Evolutionary conservation across 2,888 invertebrate species (phyloP), one percentile per base, ranked within the genome.

Genomic region (Theristus sp.): DNA sequence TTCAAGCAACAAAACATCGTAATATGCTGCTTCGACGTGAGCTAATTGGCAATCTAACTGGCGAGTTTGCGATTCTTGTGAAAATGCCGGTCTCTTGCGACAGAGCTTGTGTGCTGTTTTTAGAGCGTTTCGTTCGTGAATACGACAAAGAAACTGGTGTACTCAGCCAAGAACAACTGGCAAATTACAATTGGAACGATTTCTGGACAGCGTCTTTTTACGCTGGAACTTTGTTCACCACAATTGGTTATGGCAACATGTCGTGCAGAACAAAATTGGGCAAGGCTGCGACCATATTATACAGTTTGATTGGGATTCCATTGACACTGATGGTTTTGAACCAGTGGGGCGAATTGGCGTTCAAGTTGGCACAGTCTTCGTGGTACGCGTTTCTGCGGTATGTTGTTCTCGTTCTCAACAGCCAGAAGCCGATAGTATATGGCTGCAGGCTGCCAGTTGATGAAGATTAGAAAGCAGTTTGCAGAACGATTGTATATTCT

Each of bases 281-380:
- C 17, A 82, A 85, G 65, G 82, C 86, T 0, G 81, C 89, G 47
- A 91, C 93, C 0, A 89, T 96, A 64, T 78, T 88, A 25, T 96
- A 96, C 74, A 88, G 93, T 25, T 82, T 89, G 60, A 82, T 96
- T 65, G 96, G 96, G 10, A 93, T 96, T 68, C 96, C 96, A 0
- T 80, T 96, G 69, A 90, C 94, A 75, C 80, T 94, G 67, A 87
- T 94, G 61, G 84, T 91, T 17, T 76, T 96, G 66, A 89, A 91
- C 47, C 90, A 93, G 78, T 86, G 93, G 73, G 94, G 94, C 66
- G 90, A 89, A 79, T 79, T 88, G 2, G 86, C 94, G 73, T 68
- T 69, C 60, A 49, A 62, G 24, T 60, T 61, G 17, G 64, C 65
- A 1, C 65, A 65, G 38, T 61, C 62, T 6, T 49, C 64, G 6